Evolutionary conservation across 2,888 invertebrate genomes (phyloP).

Genomic region (Cantharis nigra): DNA sequence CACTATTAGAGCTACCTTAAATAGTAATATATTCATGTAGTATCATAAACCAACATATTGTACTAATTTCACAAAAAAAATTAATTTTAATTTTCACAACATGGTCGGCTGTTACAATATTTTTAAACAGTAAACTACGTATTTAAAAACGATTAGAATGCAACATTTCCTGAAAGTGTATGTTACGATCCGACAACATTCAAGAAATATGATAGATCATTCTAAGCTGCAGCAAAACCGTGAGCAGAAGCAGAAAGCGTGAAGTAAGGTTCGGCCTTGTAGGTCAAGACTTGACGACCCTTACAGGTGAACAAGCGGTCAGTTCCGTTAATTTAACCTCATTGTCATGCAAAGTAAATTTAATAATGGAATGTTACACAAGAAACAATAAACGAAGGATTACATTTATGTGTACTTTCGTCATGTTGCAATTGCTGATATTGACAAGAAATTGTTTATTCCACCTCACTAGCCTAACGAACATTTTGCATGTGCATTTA

Average conservation of each 20-base stretch:
- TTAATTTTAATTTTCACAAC: background rate
- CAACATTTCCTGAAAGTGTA: background rate
- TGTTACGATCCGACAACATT: background rate
- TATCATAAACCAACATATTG: background rate
- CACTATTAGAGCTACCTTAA: background rate
- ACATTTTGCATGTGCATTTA: background rate
- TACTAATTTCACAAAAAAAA: background rate
- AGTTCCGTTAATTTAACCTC: constrained; percentile 16
- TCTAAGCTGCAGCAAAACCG: background rate
- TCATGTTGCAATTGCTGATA: background rate
- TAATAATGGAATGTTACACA: background rate
- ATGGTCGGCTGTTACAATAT: background rate
- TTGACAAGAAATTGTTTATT: background rate
- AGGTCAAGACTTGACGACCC: constrained; percentile 21
- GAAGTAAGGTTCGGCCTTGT: constrained; percentile 19
- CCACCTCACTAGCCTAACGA: background rate
- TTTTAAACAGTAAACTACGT: background rate
- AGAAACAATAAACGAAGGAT: background rate
- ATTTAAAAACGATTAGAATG: background rate
- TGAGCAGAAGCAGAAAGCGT: constrained; percentile 25
- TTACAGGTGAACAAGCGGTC: constrained; percentile 19
- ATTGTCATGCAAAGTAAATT: constrained; percentile 3
- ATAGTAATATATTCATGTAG: background rate
- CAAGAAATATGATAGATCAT: background rate
- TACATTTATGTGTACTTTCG: background rate